Base-by-base conservation (phyloP, 2,888 invertebrate species). In the Gymnocheta viridis region DNA sequence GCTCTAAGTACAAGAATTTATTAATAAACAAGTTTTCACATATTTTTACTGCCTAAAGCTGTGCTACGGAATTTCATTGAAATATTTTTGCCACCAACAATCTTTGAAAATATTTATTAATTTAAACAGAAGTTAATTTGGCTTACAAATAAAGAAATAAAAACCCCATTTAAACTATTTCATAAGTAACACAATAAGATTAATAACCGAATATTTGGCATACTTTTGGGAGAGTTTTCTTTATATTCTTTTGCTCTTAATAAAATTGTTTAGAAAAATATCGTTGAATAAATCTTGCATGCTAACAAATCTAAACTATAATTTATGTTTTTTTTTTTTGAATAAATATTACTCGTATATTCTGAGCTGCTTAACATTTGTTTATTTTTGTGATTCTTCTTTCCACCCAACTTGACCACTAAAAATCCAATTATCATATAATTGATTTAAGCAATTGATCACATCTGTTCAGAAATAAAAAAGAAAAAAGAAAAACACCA, bases 371-470 rank as follows among this genome's bases (percentile, higher is more conserved):
- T 7, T 9, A 47, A n/a, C 0, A 24, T 35, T 32, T 24, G n/a
- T 35, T 14, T 44, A 44, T 10, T 44, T 64, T 49, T 17, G 14
- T 22, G 1, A n/a, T 47, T 66, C 35, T 56, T 14, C 7, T n/a
- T 38, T 66, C 47, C 64, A 67, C 44, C 62, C 62, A 62, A 27
- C 62, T 79, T 74, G 79, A 79, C 82, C 80, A 83, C 80, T 67
- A 80, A 67, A 76, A 84, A 72, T 44, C 62, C 72, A 84, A 84
- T 84, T 84, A 84, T 49, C 77, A 73, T 80, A 77, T 77, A 77
- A 80, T 80, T 80, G 76, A 70, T 58, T 64, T 66, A 80, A 84
- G 41, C 76, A 80, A 84, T 84, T 80, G 76, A 80, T 80, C 83
- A 77, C 83, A 84, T 72, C 83, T 80, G 80, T 77, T 72, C 54